phyloP scores from a whole-genome alignment of 1,140 invertebrate genomes.

The Charaxes varanes region DNA sequence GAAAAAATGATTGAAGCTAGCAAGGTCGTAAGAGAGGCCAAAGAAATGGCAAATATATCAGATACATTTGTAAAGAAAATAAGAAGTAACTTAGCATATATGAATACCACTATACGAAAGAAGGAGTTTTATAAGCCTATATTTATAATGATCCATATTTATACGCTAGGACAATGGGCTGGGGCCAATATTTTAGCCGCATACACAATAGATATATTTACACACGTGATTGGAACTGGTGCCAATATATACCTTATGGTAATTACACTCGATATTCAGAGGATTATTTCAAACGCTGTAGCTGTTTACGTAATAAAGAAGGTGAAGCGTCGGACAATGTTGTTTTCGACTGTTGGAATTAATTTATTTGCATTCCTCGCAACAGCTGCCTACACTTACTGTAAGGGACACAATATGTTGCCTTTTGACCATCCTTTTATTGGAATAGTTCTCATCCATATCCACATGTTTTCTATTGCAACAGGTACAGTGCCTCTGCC shows the following conservation, averaged over 20 bases:
- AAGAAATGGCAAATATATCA: conserved; percentile 17
- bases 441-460: conserved; percentile 35
- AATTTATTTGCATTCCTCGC: conserved; percentile 28
- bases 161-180: conserved; percentile 39
- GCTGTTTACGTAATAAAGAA: conserved; percentile 44
- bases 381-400: conserved; percentile 36
- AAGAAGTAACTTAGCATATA: conserved; percentile 17
- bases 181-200: conserved; percentile 75
- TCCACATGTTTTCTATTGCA: conserved; percentile 43
- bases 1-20: conserved; percentile 46
- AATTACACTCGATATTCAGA: conserved; percentile 71
- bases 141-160: conserved; percentile 49
- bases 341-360: conserved; percentile 34
- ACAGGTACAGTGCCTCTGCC: conserved; percentile 45
- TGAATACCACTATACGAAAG: conserved; percentile 28
- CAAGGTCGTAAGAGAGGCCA: conserved; percentile 24
- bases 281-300: conserved; percentile 52
- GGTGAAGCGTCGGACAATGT: conserved; percentile 37
- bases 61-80: conserved; percentile 19
- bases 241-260: conserved; percentile 77
- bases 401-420: conserved; percentile 25
- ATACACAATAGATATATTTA: conserved; percentile 78
- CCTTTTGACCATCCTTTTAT: conserved; percentile 35
- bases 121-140: conserved; percentile 52
- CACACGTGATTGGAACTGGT: conserved; percentile 59